Conservation (phyloP, 2,888 invertebrate species). For the Ophion obscuratus region DNA sequence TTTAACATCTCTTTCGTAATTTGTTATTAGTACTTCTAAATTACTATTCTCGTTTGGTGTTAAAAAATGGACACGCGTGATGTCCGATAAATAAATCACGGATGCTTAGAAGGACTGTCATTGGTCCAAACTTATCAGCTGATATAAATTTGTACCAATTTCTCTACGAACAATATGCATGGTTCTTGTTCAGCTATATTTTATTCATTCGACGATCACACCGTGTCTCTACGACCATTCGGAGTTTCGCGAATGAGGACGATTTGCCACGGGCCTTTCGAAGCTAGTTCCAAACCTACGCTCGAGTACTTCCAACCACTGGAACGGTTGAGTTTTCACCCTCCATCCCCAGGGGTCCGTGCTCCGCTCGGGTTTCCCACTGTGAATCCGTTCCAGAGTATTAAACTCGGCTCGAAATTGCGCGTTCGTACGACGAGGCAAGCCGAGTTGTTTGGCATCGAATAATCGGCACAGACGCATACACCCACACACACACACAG, state of each 20-base stretch:
- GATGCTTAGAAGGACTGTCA: slow-evolving; percentile 3
- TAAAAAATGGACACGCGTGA: neutral
- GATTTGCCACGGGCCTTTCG: slow-evolving; percentile 57
- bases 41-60: neutral
- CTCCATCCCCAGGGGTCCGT: slow-evolving; percentile 28
- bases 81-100: neutral
- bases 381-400: slow-evolving; percentile 35
- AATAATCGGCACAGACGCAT: neutral
- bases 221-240: slow-evolving; percentile 4
- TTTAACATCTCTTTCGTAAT: neutral
- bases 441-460: slow-evolving; percentile 29
- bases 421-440: slow-evolving; percentile 19
- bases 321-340: slow-evolving; percentile 47
- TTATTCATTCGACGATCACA: slow-evolving; percentile 49
- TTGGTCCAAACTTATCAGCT: slow-evolving; percentile 1
- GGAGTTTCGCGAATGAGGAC: slow-evolving; percentile 61
- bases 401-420: slow-evolving; percentile 55
- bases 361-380: slow-evolving; percentile 39
- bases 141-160: slow-evolving; percentile 1
- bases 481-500: neutral
- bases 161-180: slow-evolving; percentile 11
- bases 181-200: slow-evolving; percentile 46
- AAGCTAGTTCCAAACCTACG: slow-evolving; percentile 34
- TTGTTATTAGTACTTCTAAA: neutral
- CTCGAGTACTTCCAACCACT: slow-evolving; percentile 47